Conservation (phyloP, 30 jellyfish, hydroid and myxozoan species). For the Aurelia coerulea region DNA sequence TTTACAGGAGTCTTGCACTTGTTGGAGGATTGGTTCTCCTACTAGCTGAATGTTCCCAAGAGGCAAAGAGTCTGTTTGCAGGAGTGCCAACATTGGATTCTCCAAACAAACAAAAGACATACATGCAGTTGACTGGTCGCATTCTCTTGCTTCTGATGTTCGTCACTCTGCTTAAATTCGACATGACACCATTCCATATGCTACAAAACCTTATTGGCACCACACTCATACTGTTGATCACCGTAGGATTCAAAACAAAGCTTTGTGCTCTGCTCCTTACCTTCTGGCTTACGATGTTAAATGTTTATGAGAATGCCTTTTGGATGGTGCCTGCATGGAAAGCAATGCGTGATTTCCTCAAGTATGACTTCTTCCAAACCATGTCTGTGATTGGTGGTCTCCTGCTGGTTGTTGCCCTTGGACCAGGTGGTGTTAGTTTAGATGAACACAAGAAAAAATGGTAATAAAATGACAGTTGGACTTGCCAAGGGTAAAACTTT, state of each 20-base stretch:
- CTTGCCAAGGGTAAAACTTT: too few species aligned
- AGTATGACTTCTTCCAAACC: constrained; percentile 99
- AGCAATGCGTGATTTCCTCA: constrained; percentile 97
- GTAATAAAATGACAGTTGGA: constrained; percentile 41
- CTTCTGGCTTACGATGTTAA: constrained; percentile 73
- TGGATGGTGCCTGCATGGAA: constrained; percentile 99
- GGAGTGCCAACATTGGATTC: constrained; percentile 97
- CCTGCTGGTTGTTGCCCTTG: constrained; percentile 96
- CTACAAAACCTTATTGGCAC: constrained; percentile 88
- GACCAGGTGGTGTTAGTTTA: constrained; percentile 99
- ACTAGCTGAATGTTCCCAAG: constrained; percentile 97
- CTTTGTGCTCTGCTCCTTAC: constrained; percentile 93
- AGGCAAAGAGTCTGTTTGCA: constrained; percentile 97
- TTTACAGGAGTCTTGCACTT: constrained; percentile 94
- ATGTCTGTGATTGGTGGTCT: constrained; percentile 99
- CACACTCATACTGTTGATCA: constrained; percentile 84
- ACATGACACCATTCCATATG: constrained; percentile 94
- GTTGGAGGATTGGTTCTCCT: constrained; percentile 93
- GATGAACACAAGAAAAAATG: constrained; percentile 99
- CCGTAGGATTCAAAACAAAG: constrained; percentile 98
- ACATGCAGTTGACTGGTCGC: constrained; percentile 99
- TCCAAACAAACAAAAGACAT: constrained; percentile 94
- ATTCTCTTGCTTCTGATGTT: constrained; percentile 93
- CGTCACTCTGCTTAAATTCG: constrained; percentile 94
- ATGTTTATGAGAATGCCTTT: constrained; percentile 95